Conservation (phyloP, 2,888 invertebrate species). For the Drosophila anomalata region DNA sequence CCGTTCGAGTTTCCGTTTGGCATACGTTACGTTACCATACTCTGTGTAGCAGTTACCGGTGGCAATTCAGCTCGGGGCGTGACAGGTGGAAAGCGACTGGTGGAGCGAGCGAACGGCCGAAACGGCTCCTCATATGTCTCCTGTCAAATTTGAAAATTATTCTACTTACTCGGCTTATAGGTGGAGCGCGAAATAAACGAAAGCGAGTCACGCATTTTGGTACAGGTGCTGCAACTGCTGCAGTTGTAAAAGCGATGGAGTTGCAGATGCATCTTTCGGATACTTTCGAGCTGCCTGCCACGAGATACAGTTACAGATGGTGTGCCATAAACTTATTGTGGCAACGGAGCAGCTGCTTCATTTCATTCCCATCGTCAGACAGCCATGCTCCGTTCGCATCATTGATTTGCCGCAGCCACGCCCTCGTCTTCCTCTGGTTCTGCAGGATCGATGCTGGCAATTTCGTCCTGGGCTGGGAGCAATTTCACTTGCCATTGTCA, state of each 20-base stretch:
- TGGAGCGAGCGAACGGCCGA: conserved; percentile 7
- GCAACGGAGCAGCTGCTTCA: conserved; percentile 52
- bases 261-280: conserved; percentile 46
- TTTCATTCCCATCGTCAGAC: conserved; percentile 49
- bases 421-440: conserved; percentile 5
- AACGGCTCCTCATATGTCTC: conserved; percentile 64
- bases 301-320: conserved; percentile 58
- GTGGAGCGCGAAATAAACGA: conserved; percentile 65
- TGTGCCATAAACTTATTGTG: conserved; percentile 58
- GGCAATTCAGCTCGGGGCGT: conserved; percentile 19
- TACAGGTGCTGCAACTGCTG: conserved; percentile 20
- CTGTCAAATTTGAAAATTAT: conserved; percentile 78
- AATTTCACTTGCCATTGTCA: conserved; percentile 70
- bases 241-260: conserved; percentile 19
- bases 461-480: conserved; percentile 61
- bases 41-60: conserved; percentile 42
- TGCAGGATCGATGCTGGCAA: conserved; percentile 52
- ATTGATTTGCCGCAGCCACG: conserved; percentile 51
- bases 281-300: conserved; percentile 27
- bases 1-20: conserved; percentile 65
- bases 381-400: conserved; percentile 47
- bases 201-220: conserved; percentile 28
- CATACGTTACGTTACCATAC: conserved; percentile 48
- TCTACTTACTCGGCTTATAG: conserved; percentile 62
- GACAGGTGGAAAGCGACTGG: conserved; percentile 15